These are phyloP conservation scores for Scomber scombrus DNA, from an alignment of 2,113 vertebrate genomes.

Conservation along the genomic window DNA sequence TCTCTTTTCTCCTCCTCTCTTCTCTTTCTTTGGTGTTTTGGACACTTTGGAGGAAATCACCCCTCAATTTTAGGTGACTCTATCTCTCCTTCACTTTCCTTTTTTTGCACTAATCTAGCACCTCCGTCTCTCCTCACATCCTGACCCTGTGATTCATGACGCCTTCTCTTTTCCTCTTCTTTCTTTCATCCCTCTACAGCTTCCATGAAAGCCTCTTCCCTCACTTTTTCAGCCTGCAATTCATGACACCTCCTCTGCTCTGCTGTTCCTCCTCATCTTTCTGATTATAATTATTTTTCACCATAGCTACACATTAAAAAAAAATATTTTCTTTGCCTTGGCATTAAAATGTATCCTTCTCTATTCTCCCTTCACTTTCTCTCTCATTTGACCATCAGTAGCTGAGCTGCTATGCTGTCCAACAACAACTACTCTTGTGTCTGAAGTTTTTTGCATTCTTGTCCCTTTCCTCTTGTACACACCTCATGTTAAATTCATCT, in stretches of 20 bases:
- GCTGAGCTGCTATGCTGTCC: conserved; percentile 11
- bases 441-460: not conserved
- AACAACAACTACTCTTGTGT: not conserved
- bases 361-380: conserved; percentile 1
- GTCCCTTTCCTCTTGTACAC: not conserved
- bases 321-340: not conserved
- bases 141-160: conserved; percentile 23
- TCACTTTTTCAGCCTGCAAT: not conserved
- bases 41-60: not conserved
- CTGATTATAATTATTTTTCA: not conserved
- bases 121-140: conserved; percentile 27
- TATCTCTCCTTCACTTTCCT: not conserved
- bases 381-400: not conserved
- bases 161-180: conserved; percentile 3
- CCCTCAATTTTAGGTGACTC: not conserved
- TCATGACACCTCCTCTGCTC: conserved; percentile 14
- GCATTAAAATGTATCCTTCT: not conserved
- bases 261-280: conserved; percentile 17
- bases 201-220: conserved; percentile 23
- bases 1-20: not conserved
- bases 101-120: not conserved
- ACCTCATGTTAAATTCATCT: conserved; percentile 12
- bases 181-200: conserved; percentile 26
- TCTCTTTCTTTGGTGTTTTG: conserved; percentile 19
- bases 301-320: not conserved